Conservation (phyloP, 2,113 vertebrate species). For the Chrysemys picta region DNA sequence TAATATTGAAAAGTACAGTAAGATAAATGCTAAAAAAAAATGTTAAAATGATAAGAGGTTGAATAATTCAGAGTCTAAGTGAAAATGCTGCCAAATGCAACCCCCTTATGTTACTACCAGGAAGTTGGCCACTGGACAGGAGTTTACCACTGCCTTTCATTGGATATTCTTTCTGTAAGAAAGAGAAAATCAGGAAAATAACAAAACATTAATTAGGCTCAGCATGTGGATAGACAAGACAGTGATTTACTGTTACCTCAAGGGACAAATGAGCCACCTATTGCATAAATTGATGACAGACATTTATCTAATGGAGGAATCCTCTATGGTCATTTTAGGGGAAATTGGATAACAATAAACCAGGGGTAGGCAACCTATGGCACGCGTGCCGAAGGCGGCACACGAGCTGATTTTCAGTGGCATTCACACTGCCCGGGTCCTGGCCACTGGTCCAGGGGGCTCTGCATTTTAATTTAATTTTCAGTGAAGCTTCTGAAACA, state of each 20-base stretch:
- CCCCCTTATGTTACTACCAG: slow-evolving; percentile 7
- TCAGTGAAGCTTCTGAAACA: too few species aligned
- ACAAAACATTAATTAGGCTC: neutral
- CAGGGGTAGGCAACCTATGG: neutral
- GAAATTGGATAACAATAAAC: neutral
- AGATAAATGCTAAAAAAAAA: neutral
- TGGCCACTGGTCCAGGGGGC: too few species aligned
- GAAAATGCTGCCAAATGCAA: slow-evolving; percentile 9
- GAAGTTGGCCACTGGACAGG: neutral
- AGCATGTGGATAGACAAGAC: neutral
- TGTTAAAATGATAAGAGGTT: neutral
- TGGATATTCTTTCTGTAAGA: neutral
- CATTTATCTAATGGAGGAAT: slow-evolving; percentile 47
- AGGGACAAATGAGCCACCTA: slow-evolving; percentile 5
- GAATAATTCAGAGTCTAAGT: neutral
- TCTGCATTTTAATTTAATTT: too few species aligned
- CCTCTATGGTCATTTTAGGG: slow-evolving; percentile 15
- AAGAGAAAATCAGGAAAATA: neutral
- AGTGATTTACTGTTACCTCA: slow-evolving; percentile 11
- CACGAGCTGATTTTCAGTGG: too few species aligned
- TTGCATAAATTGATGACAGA: slow-evolving; percentile 6
- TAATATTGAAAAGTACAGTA: neutral
- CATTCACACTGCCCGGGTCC: too few species aligned
- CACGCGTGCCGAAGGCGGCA: too few species aligned
- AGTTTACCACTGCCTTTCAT: neutral